Base-by-base conservation (phyloP, 2,113 vertebrate species). In the Neomonachus schauinslandi region DNA sequence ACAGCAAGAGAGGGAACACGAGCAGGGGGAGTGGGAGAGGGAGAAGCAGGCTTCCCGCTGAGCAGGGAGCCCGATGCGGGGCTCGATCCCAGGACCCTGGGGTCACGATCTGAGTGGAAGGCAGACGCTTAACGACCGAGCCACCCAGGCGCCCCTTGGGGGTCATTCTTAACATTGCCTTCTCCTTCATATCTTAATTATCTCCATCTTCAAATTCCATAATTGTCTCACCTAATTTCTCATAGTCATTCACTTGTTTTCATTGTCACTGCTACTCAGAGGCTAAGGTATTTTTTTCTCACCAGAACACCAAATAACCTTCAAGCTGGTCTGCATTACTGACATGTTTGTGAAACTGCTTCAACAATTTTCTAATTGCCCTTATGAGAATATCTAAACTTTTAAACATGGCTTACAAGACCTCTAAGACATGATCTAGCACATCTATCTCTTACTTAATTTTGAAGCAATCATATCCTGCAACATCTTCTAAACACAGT, bases 131-230 rank as follows among this genome's bases (percentile, higher is more conserved):
- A n/a, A n/a, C n/a, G n/a, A n/a, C n/a, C n/a, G n/a, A n/a, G n/a
- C n/a, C n/a, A n/a, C n/a, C n/a, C n/a, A n/a, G n/a, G n/a, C n/a
- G n/a, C n/a, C n/a, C 4, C 59, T 63, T 89, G 1, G 24, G 51
- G 36, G 7, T 53, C 80, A 22, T 63, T 76, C 14, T 76, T 81
- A 53, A 6, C n/a, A 46, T 12, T 49, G 81, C 10, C 5, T 61
- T 86, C 55, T 74, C 51, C 18, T 85, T 76, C 51, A 22, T 55
- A 39, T 46, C 33, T 90, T 96, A 92, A 63, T 89, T 96, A 65
- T 1, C 63, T 42, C 36, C 15, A 49, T 87, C 33, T 65, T 49
- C 59, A 57, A 83, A 39, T 67, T 33, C 61, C 46, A 53, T 57
- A 59, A 53, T 67, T 81, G 28, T 71, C 76, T 96, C 59, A 42